Evolutionary conservation across 2,113 vertebrate species (phyloP).

Genomic region (Podilymbus podiceps): DNA sequence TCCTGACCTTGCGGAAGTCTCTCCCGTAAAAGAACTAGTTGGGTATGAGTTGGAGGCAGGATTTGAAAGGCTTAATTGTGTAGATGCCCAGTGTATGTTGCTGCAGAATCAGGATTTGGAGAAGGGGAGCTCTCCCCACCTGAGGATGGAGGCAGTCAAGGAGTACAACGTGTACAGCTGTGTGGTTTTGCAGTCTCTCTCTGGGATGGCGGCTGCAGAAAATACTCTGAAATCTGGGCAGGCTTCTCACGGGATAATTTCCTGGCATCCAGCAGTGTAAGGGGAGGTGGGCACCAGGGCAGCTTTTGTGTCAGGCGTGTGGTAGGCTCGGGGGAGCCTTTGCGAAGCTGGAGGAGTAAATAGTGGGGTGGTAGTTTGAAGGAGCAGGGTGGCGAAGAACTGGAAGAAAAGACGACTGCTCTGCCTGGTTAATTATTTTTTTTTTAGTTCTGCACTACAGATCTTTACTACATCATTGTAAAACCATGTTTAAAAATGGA

Average conservation of each 20-base stretch:
- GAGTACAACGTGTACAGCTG: not conserved
- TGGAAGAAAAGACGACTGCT: not conserved
- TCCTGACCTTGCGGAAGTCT: not conserved
- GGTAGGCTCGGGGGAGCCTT: not conserved
- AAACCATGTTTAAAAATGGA: slow-evolving; percentile 35
- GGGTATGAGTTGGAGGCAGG: not conserved
- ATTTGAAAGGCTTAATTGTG: not conserved
- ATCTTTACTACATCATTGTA: slow-evolving; percentile 19
- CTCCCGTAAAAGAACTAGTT: not conserved
- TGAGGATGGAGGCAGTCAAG: not conserved
- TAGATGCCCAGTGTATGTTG: not conserved
- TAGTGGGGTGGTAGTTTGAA: not conserved
- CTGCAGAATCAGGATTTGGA: not conserved
- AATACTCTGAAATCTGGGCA: not conserved
- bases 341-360: not conserved
- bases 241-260: not conserved
- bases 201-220: not conserved
- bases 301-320: not conserved
- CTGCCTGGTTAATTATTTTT: not conserved
- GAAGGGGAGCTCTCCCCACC: not conserved
- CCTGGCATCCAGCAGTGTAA: not conserved
- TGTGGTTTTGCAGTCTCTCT: not conserved
- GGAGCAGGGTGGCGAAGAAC: not conserved
- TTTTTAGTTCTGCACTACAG: not conserved
- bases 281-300: not conserved